phyloP scores from a whole-genome alignment of 1,140 invertebrate genomes.

The Odontomachus brunneus region DNA sequence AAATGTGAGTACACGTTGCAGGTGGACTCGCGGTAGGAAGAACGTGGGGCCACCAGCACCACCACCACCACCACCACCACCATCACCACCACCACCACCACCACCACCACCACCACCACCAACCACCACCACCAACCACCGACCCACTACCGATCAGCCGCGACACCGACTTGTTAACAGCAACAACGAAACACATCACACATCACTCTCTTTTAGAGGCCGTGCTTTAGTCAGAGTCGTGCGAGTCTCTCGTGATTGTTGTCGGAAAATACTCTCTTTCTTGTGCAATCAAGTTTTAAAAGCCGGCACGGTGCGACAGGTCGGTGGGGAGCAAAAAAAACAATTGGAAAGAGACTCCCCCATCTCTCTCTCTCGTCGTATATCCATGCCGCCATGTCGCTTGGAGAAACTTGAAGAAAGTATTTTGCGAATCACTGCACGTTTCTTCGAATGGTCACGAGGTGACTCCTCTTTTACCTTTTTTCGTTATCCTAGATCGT shows the following conservation, averaged over 20 bases:
- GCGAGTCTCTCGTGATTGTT: slow-evolving; percentile 58
- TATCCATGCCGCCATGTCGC: not conserved
- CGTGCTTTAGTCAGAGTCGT: slow-evolving; percentile 66
- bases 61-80: not conserved
- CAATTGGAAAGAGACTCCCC: no score
- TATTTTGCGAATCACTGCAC: slow-evolving; percentile 64
- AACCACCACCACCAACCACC: not conserved
- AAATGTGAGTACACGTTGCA: slow-evolving; percentile 78
- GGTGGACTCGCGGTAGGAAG: slow-evolving; percentile 58
- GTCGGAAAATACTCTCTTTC: slow-evolving; percentile 40
- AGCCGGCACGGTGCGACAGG: not conserved
- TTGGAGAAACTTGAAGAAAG: slow-evolving; percentile 50
- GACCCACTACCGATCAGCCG: slow-evolving; percentile 11
- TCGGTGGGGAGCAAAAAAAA: not conserved
- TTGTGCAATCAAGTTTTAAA: not conserved
- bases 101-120: not conserved
- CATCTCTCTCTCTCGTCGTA: not conserved
- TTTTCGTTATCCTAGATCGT: slow-evolving; percentile 64
- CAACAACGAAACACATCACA: slow-evolving; percentile 65
- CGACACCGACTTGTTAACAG: slow-evolving; percentile 48
- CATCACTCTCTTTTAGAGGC: slow-evolving; percentile 65
- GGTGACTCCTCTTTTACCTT: slow-evolving; percentile 19
- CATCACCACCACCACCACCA: not conserved
- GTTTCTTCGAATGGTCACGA: slow-evolving; percentile 56
- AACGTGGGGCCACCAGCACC: not conserved